These are phyloP conservation scores for Cephalophus harveyi DNA, from an alignment of 2,113 vertebrate species.

Conservation along the genomic window DNA sequence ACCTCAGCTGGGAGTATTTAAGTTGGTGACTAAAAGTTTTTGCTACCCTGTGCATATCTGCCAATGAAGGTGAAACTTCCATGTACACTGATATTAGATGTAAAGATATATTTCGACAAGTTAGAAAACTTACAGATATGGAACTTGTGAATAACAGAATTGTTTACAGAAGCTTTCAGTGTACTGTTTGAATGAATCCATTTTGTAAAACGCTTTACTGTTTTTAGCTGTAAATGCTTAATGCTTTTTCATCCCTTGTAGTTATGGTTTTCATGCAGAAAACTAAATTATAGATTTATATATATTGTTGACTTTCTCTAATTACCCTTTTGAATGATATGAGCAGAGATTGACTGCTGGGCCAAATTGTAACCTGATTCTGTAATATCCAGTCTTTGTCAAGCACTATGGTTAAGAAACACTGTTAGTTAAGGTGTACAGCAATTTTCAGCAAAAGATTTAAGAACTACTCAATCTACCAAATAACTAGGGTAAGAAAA, in stretches of 20 bases:
- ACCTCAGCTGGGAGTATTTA: background rate
- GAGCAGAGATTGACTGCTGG: slow-evolving; percentile 15
- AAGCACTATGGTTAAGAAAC: slow-evolving; percentile 39
- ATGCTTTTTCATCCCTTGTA: background rate
- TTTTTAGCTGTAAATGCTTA: slow-evolving; percentile 36
- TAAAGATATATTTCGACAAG: background rate
- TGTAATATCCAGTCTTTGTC: background rate
- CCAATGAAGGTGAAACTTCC: background rate
- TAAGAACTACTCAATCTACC: background rate
- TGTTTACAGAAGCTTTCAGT: background rate
- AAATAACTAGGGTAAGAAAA: background rate
- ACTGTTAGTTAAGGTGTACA: background rate
- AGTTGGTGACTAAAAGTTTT: background rate
- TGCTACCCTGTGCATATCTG: background rate
- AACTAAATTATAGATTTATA: background rate
- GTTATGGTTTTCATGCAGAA: background rate
- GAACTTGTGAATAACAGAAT: background rate
- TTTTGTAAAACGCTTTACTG: background rate
- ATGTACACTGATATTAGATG: background rate
- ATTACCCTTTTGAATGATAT: slow-evolving; percentile 25
- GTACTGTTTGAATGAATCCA: background rate
- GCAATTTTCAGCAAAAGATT: slow-evolving; percentile 23
- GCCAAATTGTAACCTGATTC: background rate
- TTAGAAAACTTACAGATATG: background rate
- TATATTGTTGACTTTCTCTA: slow-evolving; percentile 25